A percentile compares a stretch with the other conserved stretches of the same genome.
phyloP scores from a whole-genome alignment of 2,888 invertebrate genomes.

The Diaphora mendica region DNA sequence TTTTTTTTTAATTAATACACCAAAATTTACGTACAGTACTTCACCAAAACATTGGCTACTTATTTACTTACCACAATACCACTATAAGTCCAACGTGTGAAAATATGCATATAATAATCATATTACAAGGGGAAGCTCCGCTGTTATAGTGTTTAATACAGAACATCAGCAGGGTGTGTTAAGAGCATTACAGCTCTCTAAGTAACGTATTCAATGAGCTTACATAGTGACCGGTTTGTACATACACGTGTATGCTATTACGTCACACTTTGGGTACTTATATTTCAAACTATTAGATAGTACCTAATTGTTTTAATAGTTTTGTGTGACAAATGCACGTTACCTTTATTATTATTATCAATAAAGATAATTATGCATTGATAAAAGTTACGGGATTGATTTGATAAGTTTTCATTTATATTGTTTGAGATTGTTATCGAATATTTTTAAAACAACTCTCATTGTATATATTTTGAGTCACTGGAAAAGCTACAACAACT shows the following conservation, averaged over 20 bases:
- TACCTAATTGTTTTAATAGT: background rate
- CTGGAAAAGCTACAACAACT: too few species aligned
- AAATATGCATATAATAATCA: conserved; percentile 53
- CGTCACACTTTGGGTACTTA: background rate
- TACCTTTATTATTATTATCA: background rate
- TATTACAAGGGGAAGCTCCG: conserved; percentile 46
- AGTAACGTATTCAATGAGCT: conserved; percentile 39
- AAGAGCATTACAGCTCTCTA: conserved; percentile 38
- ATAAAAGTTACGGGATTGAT: too few species aligned
- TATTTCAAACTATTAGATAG: background rate
- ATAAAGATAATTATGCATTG: background rate
- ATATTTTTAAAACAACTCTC: too few species aligned
- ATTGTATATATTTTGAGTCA: too few species aligned
- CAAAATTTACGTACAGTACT: background rate
- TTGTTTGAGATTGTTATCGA: too few species aligned
- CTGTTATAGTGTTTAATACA: conserved; percentile 10
- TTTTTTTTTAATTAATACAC: too few species aligned
- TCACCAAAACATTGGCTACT: background rate
- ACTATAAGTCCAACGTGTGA: conserved; percentile 30
- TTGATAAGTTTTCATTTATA: too few species aligned
- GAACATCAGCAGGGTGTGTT: conserved; percentile 18
- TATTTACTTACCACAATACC: conserved; percentile 5
- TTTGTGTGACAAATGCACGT: background rate
- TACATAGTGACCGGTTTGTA: conserved; percentile 25
- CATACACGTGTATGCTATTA: background rate